Evolutionary conservation across 2,113 vertebrate genomes (phyloP).

Genomic region (Hydropotes inermis): DNA sequence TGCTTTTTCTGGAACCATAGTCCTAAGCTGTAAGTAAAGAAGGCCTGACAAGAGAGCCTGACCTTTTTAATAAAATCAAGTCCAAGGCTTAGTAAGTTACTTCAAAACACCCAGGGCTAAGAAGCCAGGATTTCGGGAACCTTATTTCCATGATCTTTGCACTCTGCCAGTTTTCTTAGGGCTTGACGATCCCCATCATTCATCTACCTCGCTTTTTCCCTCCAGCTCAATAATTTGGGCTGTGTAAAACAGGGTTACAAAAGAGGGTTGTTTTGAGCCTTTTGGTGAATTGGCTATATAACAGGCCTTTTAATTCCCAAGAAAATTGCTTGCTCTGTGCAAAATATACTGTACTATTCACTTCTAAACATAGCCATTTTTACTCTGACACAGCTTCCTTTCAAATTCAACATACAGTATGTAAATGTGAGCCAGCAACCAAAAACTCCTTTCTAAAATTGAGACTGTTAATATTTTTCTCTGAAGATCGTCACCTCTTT

Average conservation of each 20-base stretch:
- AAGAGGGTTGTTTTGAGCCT: not conserved
- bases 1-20: not conserved
- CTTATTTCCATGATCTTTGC: fast-evolving
- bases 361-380: not conserved
- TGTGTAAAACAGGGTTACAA: not conserved
- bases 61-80: not conserved
- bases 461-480: not conserved
- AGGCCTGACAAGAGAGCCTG: fast-evolving
- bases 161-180: not conserved
- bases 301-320: not conserved
- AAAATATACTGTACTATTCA: not conserved
- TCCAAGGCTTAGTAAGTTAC: not conserved
- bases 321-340: not conserved
- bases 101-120: not conserved
- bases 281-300: not conserved
- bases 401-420: not conserved
- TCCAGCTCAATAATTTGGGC: not conserved
- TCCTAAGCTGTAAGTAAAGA: not conserved
- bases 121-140: not conserved
- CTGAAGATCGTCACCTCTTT: not conserved
- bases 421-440: not conserved
- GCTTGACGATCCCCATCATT: not conserved
- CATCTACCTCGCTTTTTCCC: fast-evolving
- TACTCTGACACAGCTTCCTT: not conserved
- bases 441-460: not conserved